Evolutionary conservation across 2,888 invertebrate genomes (phyloP).

Genomic region (Stenolophus ochropezus): DNA sequence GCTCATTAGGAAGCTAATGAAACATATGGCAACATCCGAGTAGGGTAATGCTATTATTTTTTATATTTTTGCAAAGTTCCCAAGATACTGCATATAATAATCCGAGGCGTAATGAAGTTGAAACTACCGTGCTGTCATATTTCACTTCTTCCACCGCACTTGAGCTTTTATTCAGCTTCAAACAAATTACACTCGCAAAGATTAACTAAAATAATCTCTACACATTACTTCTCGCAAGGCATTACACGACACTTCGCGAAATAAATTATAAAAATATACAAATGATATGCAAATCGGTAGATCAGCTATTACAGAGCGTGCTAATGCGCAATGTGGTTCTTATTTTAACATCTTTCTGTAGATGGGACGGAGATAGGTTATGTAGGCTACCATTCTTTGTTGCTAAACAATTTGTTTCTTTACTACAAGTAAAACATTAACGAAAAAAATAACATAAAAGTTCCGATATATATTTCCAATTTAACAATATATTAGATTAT

Average conservation of each 20-base stretch:
- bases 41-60: conserved; percentile 5
- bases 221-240: neutral
- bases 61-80: conserved; percentile 31
- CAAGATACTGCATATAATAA: conserved; percentile 34
- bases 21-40: neutral
- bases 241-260: neutral
- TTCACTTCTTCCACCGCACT: conserved; percentile 16
- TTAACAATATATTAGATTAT: no score
- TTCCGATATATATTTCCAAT: no score
- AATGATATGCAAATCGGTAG: neutral
- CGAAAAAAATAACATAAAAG: no score
- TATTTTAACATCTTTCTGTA: neutral
- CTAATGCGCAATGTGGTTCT: neutral
- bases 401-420: no score
- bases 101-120: conserved; percentile 27
- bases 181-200: conserved; percentile 19
- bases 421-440: no score
- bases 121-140: conserved; percentile 25
- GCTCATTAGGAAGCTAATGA: conserved; percentile 5
- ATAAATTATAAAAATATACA: conserved; percentile 37
- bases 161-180: conserved; percentile 19
- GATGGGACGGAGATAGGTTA: no score
- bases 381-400: no score
- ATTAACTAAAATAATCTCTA: conserved; percentile 34
- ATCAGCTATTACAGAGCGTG: neutral